These are phyloP conservation scores for Tetraodon nigroviridis DNA, from an alignment of 2,113 vertebrate species.

Conservation along the genomic window DNA sequence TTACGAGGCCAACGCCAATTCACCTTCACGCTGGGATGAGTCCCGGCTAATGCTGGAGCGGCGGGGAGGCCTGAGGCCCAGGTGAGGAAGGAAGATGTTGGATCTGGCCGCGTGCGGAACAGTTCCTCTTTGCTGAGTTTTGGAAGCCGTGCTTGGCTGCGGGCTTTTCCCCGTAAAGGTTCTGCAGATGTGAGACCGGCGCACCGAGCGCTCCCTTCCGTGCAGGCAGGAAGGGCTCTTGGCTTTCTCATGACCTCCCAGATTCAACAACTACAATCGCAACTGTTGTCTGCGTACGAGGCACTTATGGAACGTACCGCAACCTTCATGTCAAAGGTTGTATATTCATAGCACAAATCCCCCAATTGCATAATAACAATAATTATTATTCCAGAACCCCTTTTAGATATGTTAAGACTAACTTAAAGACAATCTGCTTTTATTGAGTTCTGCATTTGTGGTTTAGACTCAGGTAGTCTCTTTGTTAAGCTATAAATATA, in stretches of 20 bases:
- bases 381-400: no score
- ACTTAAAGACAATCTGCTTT: not conserved
- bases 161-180: not conserved
- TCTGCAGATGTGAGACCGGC: not conserved
- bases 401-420: no score
- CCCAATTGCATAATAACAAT: no score
- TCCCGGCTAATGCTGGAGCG: not conserved
- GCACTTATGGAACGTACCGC: no score
- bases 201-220: not conserved
- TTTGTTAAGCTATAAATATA: not conserved
- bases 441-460: not conserved
- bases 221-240: conserved; percentile 1
- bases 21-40: no score
- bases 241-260: not conserved
- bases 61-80: conserved; percentile 28
- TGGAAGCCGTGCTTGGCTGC: not conserved
- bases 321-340: no score
- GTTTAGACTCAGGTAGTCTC: not conserved
- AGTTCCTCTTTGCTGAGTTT: conserved; percentile 20
- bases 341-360: no score
- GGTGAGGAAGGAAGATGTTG: conserved; percentile 14
- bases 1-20: not conserved
- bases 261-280: no score
- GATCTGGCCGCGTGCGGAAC: conserved; percentile 8
- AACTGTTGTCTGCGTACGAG: no score